These are phyloP conservation scores for Acrocyrtus sp. DNA, from an alignment of 2,888 invertebrate species.

Conservation along the genomic window DNA sequence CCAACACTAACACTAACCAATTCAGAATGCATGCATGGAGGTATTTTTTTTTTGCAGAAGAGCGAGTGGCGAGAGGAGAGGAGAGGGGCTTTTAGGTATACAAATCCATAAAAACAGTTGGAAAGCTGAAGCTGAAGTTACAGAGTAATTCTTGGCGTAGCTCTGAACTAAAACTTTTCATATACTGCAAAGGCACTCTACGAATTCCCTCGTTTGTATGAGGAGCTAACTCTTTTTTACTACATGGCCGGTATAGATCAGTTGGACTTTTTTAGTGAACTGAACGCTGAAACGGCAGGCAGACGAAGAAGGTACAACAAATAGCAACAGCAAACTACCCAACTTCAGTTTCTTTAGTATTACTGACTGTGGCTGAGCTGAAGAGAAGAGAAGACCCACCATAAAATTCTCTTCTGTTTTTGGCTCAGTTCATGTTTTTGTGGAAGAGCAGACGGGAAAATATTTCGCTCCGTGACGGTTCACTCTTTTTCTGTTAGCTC, in stretches of 20 bases:
- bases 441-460: constrained; percentile 45
- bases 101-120: too few species aligned
- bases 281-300: constrained; percentile 1
- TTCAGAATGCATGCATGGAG: too few species aligned
- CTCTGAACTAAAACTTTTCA: too few species aligned
- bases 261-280: constrained; percentile 25
- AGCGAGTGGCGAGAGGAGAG: not conserved
- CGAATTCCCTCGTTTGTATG: not conserved
- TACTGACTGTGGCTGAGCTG: too few species aligned
- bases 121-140: too few species aligned
- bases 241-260: not conserved
- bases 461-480: constrained; percentile 44
- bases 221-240: not conserved
- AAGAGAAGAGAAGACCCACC: too few species aligned
- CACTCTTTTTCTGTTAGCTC: constrained; percentile 44
- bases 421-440: constrained; percentile 23
- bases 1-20: too few species aligned
- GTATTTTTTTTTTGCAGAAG: constrained; percentile 1
- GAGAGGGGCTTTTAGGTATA: not conserved
- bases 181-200: not conserved
- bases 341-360: not conserved
- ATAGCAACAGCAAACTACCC: not conserved
- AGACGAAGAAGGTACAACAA: not conserved
- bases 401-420: too few species aligned
- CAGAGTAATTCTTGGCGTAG: too few species aligned